A percentile compares a stretch with the other conserved stretches of the same genome.
phyloP scores from a whole-genome alignment of 1,140 invertebrate species.

The Tribolium castaneum region DNA sequence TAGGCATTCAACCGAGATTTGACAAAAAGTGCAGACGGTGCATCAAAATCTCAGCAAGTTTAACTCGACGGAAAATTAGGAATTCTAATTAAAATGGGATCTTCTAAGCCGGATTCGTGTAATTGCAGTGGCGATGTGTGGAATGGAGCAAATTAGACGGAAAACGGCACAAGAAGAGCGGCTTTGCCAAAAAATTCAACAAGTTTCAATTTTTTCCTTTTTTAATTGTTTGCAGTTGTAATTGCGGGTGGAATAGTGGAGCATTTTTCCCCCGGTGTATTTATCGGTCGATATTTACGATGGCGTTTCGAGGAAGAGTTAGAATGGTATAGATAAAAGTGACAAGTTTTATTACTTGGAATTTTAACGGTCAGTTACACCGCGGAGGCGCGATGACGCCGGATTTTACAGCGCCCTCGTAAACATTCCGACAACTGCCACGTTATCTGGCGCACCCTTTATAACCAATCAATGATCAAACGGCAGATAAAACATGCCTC shows the following conservation, averaged over 20 bases:
- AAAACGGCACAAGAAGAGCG: neutral
- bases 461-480: conserved; percentile 50
- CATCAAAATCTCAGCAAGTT: conserved; percentile 52
- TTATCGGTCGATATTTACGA: conserved; percentile 40
- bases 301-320: conserved; percentile 36
- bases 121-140: conserved; percentile 35
- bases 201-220: too few species aligned
- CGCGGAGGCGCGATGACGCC: conserved; percentile 47
- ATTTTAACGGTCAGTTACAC: conserved; percentile 51
- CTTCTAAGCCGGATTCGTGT: conserved; percentile 39
- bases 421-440: conserved; percentile 44
- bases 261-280: conserved; percentile 10
- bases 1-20: conserved; percentile 42
- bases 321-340: conserved; percentile 46
- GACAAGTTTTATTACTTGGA: conserved; percentile 49
- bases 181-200: neutral
- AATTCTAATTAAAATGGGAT: conserved; percentile 50
- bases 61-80: conserved; percentile 49
- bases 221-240: neutral
- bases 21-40: conserved; percentile 49
- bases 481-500: conserved; percentile 36
- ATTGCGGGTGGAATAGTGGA: neutral
- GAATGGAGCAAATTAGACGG: neutral
- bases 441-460: conserved; percentile 44
- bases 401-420: conserved; percentile 47